Evolutionary conservation across 2,888 invertebrate genomes (phyloP).

Genomic region (Acheta domesticus): DNA sequence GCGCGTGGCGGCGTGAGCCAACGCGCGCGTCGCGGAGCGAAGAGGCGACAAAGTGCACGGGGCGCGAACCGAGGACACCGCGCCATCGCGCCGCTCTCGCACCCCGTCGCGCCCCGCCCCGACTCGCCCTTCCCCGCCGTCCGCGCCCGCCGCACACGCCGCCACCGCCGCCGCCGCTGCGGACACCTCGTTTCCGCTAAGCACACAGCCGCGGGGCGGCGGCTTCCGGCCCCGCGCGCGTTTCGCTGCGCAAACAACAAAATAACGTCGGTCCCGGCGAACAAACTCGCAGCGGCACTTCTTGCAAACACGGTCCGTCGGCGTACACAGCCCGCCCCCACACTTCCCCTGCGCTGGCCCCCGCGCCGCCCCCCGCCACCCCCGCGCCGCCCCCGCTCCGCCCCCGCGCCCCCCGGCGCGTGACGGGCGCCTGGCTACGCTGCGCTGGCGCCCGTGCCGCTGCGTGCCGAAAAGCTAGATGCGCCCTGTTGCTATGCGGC

Average conservation of each 20-base stretch:
- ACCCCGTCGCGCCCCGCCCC: neutral
- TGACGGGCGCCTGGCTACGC: neutral
- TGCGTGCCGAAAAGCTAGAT: neutral
- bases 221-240: neutral
- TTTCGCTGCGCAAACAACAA: slow-evolving; percentile 18
- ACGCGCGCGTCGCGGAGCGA: neutral
- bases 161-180: neutral
- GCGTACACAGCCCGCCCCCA: neutral
- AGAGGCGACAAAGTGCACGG: slow-evolving; percentile 5
- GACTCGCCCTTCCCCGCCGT: neutral
- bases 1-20: too few species aligned
- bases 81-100: neutral
- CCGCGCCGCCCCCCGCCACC: neutral
- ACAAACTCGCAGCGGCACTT: slow-evolving; percentile 1
- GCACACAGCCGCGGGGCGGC: slow-evolving; percentile 7
- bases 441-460: neutral
- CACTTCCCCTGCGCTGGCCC: neutral
- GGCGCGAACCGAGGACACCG: neutral
- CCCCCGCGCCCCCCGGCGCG: neutral
- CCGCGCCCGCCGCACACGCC: neutral
- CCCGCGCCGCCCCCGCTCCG: neutral
- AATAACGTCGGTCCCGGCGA: neutral
- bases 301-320: neutral
- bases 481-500: neutral
- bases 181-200: neutral